These are phyloP conservation scores for Neogobius melanostomus DNA, from an alignment of 2,113 vertebrate species.

Conservation along the genomic window DNA sequence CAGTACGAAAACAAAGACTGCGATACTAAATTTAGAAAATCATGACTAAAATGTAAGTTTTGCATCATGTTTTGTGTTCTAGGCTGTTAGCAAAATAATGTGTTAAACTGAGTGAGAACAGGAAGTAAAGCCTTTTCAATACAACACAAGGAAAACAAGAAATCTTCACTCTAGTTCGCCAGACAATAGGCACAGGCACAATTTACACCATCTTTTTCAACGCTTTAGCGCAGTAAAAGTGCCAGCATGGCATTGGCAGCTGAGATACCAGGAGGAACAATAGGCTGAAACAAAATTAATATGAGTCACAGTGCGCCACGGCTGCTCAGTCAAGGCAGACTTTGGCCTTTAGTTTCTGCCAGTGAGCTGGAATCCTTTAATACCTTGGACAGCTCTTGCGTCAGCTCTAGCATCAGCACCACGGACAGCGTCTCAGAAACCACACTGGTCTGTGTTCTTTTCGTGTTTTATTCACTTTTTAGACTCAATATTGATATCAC, in stretches of 20 bases:
- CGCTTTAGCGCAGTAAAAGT: conserved; percentile 7
- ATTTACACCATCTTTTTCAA: not conserved
- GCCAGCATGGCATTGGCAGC: not conserved
- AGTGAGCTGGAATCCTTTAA: not conserved
- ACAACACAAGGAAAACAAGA: too few relatives aligned
- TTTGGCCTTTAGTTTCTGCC: not conserved
- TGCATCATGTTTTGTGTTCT: too few relatives aligned
- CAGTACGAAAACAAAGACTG: too few relatives aligned
- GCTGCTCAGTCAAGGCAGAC: not conserved
- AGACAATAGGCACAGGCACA: too few relatives aligned
- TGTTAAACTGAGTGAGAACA: too few relatives aligned
- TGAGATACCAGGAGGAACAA: not conserved
- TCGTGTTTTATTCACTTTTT: not conserved
- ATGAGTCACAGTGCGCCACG: not conserved
- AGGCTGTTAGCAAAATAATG: too few relatives aligned
- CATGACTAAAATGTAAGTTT: too few relatives aligned
- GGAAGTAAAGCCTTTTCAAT: too few relatives aligned
- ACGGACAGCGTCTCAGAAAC: conserved; percentile 3
- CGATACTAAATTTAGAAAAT: too few relatives aligned
- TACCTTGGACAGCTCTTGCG: conserved; percentile 8
- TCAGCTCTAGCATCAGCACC: conserved; percentile 23
- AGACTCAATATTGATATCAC: too few relatives aligned
- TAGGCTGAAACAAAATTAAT: not conserved
- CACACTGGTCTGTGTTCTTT: not conserved
- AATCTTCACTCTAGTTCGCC: too few relatives aligned